These are phyloP conservation scores for Atractosteus spatula DNA, from an alignment of 2,113 vertebrate genomes.

Conservation along the genomic window DNA sequence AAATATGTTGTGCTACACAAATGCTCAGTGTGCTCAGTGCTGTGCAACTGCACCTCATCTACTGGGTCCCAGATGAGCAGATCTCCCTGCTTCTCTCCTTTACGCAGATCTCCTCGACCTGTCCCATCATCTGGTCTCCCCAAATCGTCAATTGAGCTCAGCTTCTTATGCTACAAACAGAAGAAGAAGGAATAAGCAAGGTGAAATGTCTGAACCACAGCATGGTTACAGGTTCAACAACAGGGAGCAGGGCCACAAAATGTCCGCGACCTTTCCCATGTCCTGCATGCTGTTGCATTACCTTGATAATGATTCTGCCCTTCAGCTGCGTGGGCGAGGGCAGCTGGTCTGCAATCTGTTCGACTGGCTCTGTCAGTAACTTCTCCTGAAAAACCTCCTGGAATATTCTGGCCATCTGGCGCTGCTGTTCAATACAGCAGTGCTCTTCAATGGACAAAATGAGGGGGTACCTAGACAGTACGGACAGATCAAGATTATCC, in stretches of 20 bases:
- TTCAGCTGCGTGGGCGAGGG: conserved; percentile 90
- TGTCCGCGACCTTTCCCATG: too few relatives aligned
- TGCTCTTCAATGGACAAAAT: conserved; percentile 96
- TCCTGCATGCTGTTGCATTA: conserved; percentile 26
- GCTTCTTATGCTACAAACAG: conserved; percentile 85
- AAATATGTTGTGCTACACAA: not conserved
- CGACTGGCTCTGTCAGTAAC: conserved; percentile 76
- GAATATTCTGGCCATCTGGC: conserved; percentile 88
- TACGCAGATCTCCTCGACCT: conserved; percentile 69
- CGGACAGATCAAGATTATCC: not conserved
- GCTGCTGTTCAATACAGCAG: conserved; percentile 86
- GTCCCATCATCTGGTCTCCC: conserved; percentile 68
- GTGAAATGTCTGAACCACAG: too few relatives aligned
- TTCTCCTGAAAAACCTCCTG: conserved; percentile 84
- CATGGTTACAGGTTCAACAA: too few relatives aligned
- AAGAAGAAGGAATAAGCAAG: conserved; percentile 5
- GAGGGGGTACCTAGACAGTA: conserved; percentile 75
- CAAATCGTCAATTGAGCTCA: conserved; percentile 70
- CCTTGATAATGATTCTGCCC: conserved; percentile 93
- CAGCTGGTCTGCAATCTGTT: conserved; percentile 87
- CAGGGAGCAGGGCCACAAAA: too few relatives aligned
- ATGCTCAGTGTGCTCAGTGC: not conserved
- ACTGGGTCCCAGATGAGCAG: conserved; percentile 94
- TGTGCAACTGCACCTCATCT: conserved; percentile 75
- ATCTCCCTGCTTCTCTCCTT: conserved; percentile 80